Evolutionary conservation across 2,888 invertebrate species (phyloP), one percentile per base, ranked within the genome.

Genomic region (Iphiclides podalirius): DNA sequence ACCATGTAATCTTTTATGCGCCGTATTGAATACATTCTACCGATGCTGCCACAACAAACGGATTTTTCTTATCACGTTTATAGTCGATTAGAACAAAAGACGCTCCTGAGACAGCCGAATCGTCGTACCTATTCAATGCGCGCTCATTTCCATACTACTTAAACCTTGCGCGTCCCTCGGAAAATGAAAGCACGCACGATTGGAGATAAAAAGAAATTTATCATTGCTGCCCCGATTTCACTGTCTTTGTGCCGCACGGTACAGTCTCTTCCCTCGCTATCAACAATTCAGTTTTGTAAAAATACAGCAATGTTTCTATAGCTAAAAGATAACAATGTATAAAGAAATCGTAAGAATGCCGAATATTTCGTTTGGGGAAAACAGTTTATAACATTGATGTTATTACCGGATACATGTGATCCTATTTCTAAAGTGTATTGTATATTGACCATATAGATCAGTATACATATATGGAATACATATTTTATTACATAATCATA

Each of bases 51-150:
- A 20, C 3, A 20, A 20, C 20, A 20, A 20, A 20, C 20, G 43
- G 52, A 54, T 53, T 66, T 63, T 62, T 55, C 68, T 71, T 75
- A 75, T 79, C 72, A 61, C 58, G 63, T 70, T 69, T 70, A 72
- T 66, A 66, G 70, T 73, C 71, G 72, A 75, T 78, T 75, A 71
- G 70, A 73, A 77, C 70, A 72, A 70, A 72, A 71, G 70, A 68
- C 64, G 61, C 39, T 14, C 34, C 54, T 55, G 52, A 35, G 43
- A 42, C 52, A 58, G 58, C 59, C 50, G 54, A 60, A 56, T 64
- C 63, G 64, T n/a, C n/a, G n/a, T n/a, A n/a, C n/a, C n/a, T 64
- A 67, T 71, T 70, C 66, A 61, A 63, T 67, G 64, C 47, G 57
- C 59, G 37, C 61, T 63, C 59, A 64, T 64, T 64, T 63, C 57